Evolutionary conservation across 2,113 vertebrate species (phyloP).

Genomic region (Scomber colias): DNA sequence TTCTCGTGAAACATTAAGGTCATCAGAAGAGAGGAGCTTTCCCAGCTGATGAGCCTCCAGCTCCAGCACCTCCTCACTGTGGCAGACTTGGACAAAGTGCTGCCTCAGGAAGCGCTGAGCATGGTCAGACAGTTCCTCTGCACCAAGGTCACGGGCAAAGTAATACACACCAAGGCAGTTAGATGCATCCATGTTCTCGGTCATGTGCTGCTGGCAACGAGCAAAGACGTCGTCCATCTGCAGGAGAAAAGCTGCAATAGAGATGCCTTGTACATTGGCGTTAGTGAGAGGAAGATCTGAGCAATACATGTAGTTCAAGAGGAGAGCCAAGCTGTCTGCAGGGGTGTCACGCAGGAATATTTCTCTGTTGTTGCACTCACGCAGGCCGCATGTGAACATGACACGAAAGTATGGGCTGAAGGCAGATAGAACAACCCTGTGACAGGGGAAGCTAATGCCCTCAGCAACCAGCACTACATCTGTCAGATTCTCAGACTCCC

Average conservation of each 20-base stretch:
- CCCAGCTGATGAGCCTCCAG: slow-evolving; percentile 90
- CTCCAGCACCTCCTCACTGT: slow-evolving; percentile 94
- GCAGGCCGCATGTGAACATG: slow-evolving; percentile 97
- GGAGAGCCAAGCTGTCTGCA: slow-evolving; percentile 88
- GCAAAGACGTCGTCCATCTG: slow-evolving; percentile 94
- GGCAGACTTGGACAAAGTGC: slow-evolving; percentile 93
- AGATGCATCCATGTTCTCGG: slow-evolving; percentile 94
- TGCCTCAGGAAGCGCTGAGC: slow-evolving; percentile 90
- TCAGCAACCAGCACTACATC: slow-evolving; percentile 94
- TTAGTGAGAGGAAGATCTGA: slow-evolving; percentile 87
- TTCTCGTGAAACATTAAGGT: slow-evolving; percentile 93
- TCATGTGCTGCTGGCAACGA: slow-evolving; percentile 92
- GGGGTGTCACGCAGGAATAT: slow-evolving; percentile 89
- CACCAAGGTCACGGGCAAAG: slow-evolving; percentile 93
- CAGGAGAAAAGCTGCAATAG: slow-evolving; percentile 91
- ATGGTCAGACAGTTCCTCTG: slow-evolving; percentile 91
- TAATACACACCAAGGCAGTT: slow-evolving; percentile 96
- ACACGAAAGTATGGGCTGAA: slow-evolving; percentile 97
- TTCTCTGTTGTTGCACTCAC: slow-evolving; percentile 89
- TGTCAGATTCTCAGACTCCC: slow-evolving; percentile 88
- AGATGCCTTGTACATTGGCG: slow-evolving; percentile 91
- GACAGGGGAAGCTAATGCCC: slow-evolving; percentile 92
- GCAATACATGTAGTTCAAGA: slow-evolving; percentile 93
- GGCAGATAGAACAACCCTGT: slow-evolving; percentile 92
- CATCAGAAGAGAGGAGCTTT: slow-evolving; percentile 91